Evolutionary conservation across 2,113 vertebrate species (phyloP).

Genomic region (zebrafish (Danio rerio)): DNA sequence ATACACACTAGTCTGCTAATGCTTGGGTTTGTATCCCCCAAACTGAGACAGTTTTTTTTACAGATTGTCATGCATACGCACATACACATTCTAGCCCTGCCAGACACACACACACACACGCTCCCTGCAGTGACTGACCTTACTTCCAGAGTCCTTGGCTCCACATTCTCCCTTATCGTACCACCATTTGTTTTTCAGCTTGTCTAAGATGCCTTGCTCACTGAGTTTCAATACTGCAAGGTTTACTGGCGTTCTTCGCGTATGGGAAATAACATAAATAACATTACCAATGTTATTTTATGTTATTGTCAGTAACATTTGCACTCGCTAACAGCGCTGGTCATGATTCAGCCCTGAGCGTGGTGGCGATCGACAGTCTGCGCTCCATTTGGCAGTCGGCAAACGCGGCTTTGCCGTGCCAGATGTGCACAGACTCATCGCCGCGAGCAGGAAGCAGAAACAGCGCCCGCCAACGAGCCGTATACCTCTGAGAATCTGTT

Average conservation of each 20-base stretch:
- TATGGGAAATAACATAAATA: constrained; percentile 68
- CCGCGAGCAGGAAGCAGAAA: constrained; percentile 91
- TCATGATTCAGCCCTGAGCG: constrained; percentile 49
- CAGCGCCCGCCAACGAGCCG: constrained; percentile 67
- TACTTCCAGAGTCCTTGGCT: constrained; percentile 99
- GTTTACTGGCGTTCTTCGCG: constrained; percentile 99
- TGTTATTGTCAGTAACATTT: constrained; percentile 65
- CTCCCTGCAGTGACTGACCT: constrained; percentile 96
- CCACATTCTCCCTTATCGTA: constrained; percentile 99
- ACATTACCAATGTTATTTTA: constrained; percentile 68
- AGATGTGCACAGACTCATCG: constrained; percentile 93
- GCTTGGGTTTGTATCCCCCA: constrained; percentile 20
- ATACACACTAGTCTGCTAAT: constrained; percentile 26
- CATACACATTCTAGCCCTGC: constrained; percentile 6
- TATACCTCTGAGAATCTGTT: background rate
- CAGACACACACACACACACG: constrained; percentile 41
- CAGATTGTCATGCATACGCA: constrained; percentile 43
- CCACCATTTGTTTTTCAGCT: constrained; percentile 99
- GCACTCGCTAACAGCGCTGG: constrained; percentile 53
- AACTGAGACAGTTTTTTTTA: constrained; percentile 11
- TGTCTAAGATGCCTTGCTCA: constrained; percentile 99
- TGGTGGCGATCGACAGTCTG: constrained; percentile 86
- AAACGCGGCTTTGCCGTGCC: constrained; percentile 87
- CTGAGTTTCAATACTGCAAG: constrained; percentile 99
- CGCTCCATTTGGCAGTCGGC: constrained; percentile 91